A percentile compares a stretch with the other conserved stretches of the same genome.
These are phyloP conservation scores for Oryzias dopingdopingensis DNA, from an alignment of 2,797 vertebrate species.

Conservation along the genomic window DNA sequence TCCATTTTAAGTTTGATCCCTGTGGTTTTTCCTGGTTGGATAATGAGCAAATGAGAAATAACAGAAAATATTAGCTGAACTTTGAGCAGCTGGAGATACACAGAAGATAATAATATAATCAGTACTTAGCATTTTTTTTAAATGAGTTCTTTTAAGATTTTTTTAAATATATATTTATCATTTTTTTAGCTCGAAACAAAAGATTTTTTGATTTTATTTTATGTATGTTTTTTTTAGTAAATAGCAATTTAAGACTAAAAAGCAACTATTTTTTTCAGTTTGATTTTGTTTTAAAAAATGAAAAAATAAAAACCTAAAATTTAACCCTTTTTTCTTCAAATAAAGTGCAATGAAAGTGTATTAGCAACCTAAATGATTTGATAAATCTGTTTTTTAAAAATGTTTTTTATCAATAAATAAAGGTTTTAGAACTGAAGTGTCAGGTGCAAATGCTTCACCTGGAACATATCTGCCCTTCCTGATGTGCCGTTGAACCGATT, in stretches of 20 bases:
- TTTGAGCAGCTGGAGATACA: constrained; percentile 14
- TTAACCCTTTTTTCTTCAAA: neutral
- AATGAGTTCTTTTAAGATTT: no score
- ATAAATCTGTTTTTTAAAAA: no score
- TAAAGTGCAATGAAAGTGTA: no score
- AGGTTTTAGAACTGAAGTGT: constrained; percentile 1
- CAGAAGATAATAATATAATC: neutral
- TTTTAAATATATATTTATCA: neutral
- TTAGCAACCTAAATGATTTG: no score
- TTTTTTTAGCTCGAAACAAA: neutral
- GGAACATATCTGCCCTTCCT: no score
- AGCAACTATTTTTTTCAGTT: neutral
- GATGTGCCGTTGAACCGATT: neutral
- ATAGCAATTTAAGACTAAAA: no score
- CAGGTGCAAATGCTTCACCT: no score
- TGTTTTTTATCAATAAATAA: no score
- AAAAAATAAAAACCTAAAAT: neutral
- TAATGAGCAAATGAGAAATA: constrained; percentile 45
- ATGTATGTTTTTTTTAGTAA: no score
- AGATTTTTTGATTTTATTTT: no score
- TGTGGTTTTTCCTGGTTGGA: constrained; percentile 28
- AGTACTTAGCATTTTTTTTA: no score
- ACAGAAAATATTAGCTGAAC: constrained; percentile 20
- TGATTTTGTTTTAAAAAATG: neutral
- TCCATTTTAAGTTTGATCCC: constrained; percentile 29